These are phyloP conservation scores for Phalanger gymnotis DNA, from an alignment of 2,797 vertebrate species.

Conservation along the genomic window DNA sequence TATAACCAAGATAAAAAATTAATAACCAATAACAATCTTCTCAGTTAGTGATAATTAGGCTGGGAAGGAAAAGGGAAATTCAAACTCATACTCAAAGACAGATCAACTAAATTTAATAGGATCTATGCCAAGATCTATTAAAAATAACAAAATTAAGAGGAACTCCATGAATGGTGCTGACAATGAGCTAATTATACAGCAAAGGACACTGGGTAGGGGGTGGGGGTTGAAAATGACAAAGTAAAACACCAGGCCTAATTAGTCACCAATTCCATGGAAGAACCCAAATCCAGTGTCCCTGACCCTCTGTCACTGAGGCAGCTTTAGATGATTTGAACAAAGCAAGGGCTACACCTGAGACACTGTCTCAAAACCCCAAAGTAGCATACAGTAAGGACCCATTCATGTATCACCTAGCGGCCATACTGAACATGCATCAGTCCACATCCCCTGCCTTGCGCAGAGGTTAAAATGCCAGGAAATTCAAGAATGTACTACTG, in stretches of 20 bases:
- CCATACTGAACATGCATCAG: not conserved
- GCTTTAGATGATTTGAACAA: not conserved
- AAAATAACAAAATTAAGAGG: not conserved
- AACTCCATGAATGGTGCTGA: not conserved
- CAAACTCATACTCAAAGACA: not conserved
- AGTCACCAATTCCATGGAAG: not conserved
- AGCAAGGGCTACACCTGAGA: not conserved
- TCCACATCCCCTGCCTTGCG: not conserved
- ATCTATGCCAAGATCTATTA: not conserved
- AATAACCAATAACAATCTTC: not conserved
- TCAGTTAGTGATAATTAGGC: not conserved
- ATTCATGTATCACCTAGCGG: not conserved
- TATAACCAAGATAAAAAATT: not conserved
- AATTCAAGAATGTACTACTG: constrained; percentile 19
- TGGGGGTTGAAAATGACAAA: not conserved
- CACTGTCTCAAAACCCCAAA: not conserved
- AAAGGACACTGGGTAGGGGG: not conserved
- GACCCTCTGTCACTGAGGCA: not conserved
- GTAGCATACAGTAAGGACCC: not conserved
- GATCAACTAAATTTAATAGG: not conserved
- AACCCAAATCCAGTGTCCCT: not conserved
- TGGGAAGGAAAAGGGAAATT: not conserved
- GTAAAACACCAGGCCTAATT: not conserved
- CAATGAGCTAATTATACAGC: not conserved
- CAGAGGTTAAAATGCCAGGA: constrained; percentile 9